Percentiles rank a stretch among this genome's conserved stretches.
Evolutionary conservation across 2,797 vertebrate genomes (phyloP).

Genomic region (Sebastes minor): DNA sequence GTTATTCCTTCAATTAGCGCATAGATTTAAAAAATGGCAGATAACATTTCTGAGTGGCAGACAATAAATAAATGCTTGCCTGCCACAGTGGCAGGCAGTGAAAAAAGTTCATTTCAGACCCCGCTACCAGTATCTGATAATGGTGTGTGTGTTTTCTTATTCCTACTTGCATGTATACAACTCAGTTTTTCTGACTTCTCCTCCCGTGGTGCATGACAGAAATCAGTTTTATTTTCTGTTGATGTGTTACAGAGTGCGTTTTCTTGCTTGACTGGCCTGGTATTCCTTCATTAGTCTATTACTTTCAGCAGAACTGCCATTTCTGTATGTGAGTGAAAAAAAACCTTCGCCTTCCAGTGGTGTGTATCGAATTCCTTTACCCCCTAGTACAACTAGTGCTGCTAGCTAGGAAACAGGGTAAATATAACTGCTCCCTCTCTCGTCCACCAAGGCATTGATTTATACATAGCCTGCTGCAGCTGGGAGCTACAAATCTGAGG

Average conservation of each 20-base stretch:
- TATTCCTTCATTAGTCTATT: slow-evolving; percentile 71
- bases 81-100: too few relatives aligned
- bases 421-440: slow-evolving; percentile 78
- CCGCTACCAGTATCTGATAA: background rate
- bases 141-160: background rate
- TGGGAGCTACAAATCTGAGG: slow-evolving; percentile 78
- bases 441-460: slow-evolving; percentile 81
- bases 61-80: too few relatives aligned
- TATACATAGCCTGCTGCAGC: slow-evolving; percentile 77
- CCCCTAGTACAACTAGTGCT: slow-evolving; percentile 72
- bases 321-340: slow-evolving; percentile 58
- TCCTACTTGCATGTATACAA: background rate
- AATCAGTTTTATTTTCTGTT: slow-evolving; percentile 55
- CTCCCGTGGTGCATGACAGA: slow-evolving; percentile 47
- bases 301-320: slow-evolving; percentile 66
- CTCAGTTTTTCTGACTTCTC: slow-evolving; percentile 18
- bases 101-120: too few relatives aligned
- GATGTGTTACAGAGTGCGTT: slow-evolving; percentile 55
- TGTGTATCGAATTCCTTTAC: slow-evolving; percentile 79
- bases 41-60: too few relatives aligned
- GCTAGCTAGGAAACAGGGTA: slow-evolving; percentile 80
- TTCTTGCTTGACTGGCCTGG: slow-evolving; percentile 56
- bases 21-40: too few relatives aligned
- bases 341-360: slow-evolving; percentile 69
- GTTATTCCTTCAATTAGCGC: too few relatives aligned